A percentile compares a stretch with the other conserved stretches of the same genome.
These are phyloP conservation scores for Diplodus puntazzo DNA, from an alignment of 2,797 vertebrate species.

Conservation along the genomic window DNA sequence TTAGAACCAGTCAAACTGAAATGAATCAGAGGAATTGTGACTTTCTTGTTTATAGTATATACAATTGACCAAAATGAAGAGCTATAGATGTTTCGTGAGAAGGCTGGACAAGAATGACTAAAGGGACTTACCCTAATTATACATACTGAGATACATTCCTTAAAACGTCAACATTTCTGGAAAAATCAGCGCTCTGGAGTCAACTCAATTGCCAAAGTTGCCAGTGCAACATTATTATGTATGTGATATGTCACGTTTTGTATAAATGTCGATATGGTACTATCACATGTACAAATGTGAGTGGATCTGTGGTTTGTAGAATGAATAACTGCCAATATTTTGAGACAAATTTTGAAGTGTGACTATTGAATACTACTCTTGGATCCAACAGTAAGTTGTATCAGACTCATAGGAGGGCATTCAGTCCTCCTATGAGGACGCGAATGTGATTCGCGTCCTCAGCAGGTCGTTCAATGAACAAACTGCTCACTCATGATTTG, in stretches of 20 bases:
- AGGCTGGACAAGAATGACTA: not conserved
- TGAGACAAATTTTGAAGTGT: conserved; percentile 6
- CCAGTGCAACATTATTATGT: too few relatives aligned
- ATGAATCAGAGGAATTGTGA: not conserved
- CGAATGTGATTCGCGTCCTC: too few relatives aligned
- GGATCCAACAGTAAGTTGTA: not conserved
- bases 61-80: too few relatives aligned
- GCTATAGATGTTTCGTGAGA: not conserved
- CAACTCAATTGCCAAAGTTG: too few relatives aligned
- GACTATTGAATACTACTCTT: not conserved
- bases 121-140: not conserved
- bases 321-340: too few relatives aligned
- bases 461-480: too few relatives aligned
- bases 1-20: conserved; percentile 1
- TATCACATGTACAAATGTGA: too few relatives aligned
- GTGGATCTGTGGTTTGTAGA: too few relatives aligned
- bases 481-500: too few relatives aligned
- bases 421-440: too few relatives aligned
- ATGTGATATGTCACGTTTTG: too few relatives aligned
- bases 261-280: too few relatives aligned
- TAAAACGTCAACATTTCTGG: not conserved
- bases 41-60: not conserved
- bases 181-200: not conserved
- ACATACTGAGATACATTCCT: not conserved
- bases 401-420: not conserved